phyloP scores from a whole-genome alignment of 2,797 vertebrate species.

The Centropyge bicolor region DNA sequence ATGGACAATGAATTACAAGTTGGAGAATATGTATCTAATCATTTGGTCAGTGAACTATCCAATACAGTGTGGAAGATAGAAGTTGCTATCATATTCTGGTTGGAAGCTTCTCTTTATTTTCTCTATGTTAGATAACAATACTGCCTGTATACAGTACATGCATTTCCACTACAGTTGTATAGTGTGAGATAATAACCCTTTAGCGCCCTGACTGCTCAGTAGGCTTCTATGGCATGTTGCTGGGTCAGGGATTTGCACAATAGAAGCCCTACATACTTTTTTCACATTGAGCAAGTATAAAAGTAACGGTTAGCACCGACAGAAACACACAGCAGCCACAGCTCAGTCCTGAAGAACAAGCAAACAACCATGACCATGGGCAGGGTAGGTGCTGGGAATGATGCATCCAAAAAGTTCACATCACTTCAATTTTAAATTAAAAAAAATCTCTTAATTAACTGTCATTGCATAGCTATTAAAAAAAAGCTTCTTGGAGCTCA shows the following conservation, averaged over 20 bases:
- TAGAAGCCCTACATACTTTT: conserved; percentile 64
- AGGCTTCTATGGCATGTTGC: conserved; percentile 76
- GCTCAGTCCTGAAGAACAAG: conserved; percentile 58
- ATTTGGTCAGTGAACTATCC: not conserved
- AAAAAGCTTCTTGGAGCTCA: not conserved
- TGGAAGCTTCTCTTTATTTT: conserved; percentile 69
- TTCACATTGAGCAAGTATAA: conserved; percentile 77
- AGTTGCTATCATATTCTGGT: conserved; percentile 9
- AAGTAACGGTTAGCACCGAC: conserved; percentile 63
- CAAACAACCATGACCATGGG: conserved; percentile 72
- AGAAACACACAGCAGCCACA: conserved; percentile 60
- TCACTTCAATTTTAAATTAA: not conserved
- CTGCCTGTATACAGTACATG: conserved; percentile 46
- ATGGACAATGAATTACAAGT: not conserved
- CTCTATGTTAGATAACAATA: conserved; percentile 65
- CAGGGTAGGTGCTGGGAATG: conserved; percentile 59
- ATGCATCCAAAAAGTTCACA: not conserved
- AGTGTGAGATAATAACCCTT: conserved; percentile 70
- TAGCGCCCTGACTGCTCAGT: conserved; percentile 66
- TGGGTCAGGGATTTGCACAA: conserved; percentile 80
- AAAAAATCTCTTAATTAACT: not conserved
- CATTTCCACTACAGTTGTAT: conserved; percentile 46
- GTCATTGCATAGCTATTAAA: not conserved
- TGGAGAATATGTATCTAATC: not conserved
- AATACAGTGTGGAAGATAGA: not conserved